Percentiles rank a stretch among this genome's conserved stretches.
These are phyloP conservation scores for Orientallactaga sibirica DNA, from an alignment of 2,797 vertebrate genomes.

Conservation along the genomic window DNA sequence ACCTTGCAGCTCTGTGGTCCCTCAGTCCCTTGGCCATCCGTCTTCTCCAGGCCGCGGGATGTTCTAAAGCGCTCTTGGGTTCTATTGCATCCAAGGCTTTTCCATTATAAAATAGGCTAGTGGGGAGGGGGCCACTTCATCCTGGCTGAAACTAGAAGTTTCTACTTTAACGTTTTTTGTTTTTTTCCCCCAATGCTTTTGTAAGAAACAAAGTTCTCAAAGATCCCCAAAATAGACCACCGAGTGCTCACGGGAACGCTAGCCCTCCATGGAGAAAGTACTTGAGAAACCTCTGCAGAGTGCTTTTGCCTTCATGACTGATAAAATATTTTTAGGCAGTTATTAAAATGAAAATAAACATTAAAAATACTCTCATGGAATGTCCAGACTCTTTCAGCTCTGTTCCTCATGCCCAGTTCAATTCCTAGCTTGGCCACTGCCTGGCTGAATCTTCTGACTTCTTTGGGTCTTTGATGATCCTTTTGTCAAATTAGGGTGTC, in stretches of 20 bases:
- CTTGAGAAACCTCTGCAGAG: neutral
- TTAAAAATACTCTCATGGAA: neutral
- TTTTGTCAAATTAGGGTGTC: neutral
- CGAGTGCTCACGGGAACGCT: neutral
- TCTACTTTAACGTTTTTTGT: neutral
- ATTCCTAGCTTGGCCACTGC: neutral
- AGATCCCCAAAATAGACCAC: neutral
- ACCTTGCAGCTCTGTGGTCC: fast-evolving
- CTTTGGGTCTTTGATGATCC: neutral
- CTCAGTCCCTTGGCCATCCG: fast-evolving
- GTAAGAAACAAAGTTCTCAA: neutral
- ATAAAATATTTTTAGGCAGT: neutral
- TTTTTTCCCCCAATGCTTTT: neutral
- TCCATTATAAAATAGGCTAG: neutral
- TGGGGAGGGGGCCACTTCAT: neutral
- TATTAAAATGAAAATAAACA: neutral
- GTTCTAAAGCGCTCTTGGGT: neutral
- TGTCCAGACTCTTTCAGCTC: neutral
- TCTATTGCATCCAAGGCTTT: neutral
- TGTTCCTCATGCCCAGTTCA: neutral
- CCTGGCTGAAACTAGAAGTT: neutral
- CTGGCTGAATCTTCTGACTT: neutral
- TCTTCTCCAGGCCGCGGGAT: too few species aligned
- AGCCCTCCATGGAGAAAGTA: neutral
- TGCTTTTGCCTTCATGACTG: neutral